These are phyloP conservation scores for Aleiodes leptofemur DNA, from an alignment of 2,888 invertebrate species.

Conservation along the genomic window DNA sequence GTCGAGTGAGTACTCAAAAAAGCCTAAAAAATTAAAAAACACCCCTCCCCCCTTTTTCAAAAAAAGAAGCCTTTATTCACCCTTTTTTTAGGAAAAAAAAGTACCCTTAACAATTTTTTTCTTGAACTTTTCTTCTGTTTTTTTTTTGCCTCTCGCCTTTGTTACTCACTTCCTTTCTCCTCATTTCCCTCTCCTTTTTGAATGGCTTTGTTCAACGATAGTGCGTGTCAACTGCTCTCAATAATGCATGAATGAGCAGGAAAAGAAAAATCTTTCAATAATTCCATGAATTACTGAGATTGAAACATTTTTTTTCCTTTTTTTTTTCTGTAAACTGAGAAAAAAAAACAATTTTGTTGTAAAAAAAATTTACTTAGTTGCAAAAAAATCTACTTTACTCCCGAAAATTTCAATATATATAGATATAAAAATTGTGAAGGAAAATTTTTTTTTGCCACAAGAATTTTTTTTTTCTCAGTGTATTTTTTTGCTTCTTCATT, in stretches of 20 bases:
- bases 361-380: no score
- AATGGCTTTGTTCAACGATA: slow-evolving; percentile 41
- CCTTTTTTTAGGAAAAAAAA: not conserved
- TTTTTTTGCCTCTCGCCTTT: slow-evolving; percentile 34
- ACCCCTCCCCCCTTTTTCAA: not conserved
- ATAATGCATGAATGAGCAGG: slow-evolving; percentile 24
- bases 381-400: no score
- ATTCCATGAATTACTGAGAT: slow-evolving; percentile 14
- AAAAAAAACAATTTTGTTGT: no score
- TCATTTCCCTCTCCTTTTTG: slow-evolving; percentile 8
- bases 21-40: not conserved
- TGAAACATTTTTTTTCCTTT: not conserved
- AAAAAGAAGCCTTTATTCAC: not conserved
- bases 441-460: no score
- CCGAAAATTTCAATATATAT: no score
- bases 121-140: slow-evolving; percentile 3
- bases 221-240: slow-evolving; percentile 42
- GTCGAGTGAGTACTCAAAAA: slow-evolving; percentile 69
- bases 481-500: no score
- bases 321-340: not conserved
- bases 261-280: slow-evolving; percentile 6
- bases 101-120: not conserved
- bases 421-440: no score
- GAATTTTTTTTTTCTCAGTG: slow-evolving; percentile 18
- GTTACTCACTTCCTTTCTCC: slow-evolving; percentile 39